Base-by-base conservation (phyloP, 64 coral and sea anemone genomes). In the Montipora foliosa region DNA sequence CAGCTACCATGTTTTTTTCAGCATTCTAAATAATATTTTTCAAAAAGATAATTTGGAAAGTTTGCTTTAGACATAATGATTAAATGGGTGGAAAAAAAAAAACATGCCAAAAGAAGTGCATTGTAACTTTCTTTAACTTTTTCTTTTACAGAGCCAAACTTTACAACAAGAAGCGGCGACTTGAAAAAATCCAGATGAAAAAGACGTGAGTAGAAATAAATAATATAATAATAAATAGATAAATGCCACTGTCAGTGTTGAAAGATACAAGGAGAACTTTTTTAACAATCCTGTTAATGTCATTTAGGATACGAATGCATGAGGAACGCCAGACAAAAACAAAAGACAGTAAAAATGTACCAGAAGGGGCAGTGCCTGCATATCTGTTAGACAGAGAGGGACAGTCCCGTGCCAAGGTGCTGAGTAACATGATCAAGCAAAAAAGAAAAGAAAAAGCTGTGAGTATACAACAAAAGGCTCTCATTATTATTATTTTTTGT, bases 121-220 rank as follows among this genome's bases (percentile, higher is more conserved):
- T 9, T 62, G 5, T 13, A 48, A 44, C 58, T 21, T 48, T 78
- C 15, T 47, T 79, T 19, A 49, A 7, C 0, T 19, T 45, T 84
- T 87, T 1, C 8, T 70, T 80, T 59, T 88, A 37, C 62, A 98
- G 97, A 75, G 98, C 98, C 66, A 99, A 99, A 89, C 74, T 99
- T 46, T 99, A 99, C 68, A 99, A 96, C 67, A 94, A 92, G 53
- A 99, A 99, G 72, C 83, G 98, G 45, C 98, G 94, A 80, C 92
- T 95, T 46, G 98, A 99, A 80, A 99, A 99, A 96, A 95, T 99
- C 61, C 98, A 99, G 82, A 99, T 99, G 95, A 99, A 99, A 29
- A 99, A 99, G 76, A 99, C 98, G 95, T 98, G 76, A 96, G 97
- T 75, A 19, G 57, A 60, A 16, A 44, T 37, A 2, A 17, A 10